Base-by-base conservation (phyloP, 2,113 vertebrate species). In the Nycticryphes semicollaris region DNA sequence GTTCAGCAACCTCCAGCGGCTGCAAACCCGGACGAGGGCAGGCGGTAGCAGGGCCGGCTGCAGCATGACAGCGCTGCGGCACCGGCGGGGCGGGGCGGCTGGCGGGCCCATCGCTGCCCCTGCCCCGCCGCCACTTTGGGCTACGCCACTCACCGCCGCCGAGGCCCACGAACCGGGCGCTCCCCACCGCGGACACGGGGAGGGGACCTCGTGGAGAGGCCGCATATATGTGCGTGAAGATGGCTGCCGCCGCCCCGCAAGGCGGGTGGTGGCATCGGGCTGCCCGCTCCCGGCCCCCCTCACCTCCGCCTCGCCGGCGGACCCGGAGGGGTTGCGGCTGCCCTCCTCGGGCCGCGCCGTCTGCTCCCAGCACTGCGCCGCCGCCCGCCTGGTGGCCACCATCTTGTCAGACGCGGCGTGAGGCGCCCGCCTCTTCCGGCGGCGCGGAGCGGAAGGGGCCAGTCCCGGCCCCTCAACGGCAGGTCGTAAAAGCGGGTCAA, bases 1-100 rank as follows among this genome's bases (percentile, higher is more conserved):
- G 9, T 14, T 4, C 7, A 18, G 2, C 2, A 13, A 2, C 17
- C 27, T 2, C 3, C 8, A 3, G 9, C 8, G 17, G 33, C 66
- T 3, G n/a, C 63, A 2, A 6, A 62, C 15, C 28, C 59, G 15
- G 37, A 3, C 5, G 5, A 2, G 3, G 9, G 7, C 4, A 12
- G 43, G 35, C 20, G 16, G 7, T 2, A 8, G 41, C 50, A 7
- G 12, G 41, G 41, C 23, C n/a, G 17, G 37, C 56, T 2, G 30
- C 30, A 12, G 24, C 33, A 19, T 23, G 14, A 14, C 25, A 21
- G 20, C 47, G 27, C 27, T 16, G 69, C 68, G 19, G 48, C 47
- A 37, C 27, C 8, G 14, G 41, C 41, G 28, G 63, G 63, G 28
- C 35, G 16, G 33, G 27, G 20, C 37, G 35, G 28, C 53, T 10